phyloP scores from a whole-genome alignment of 2,113 vertebrate genomes.

The Laticauda colubrina region DNA sequence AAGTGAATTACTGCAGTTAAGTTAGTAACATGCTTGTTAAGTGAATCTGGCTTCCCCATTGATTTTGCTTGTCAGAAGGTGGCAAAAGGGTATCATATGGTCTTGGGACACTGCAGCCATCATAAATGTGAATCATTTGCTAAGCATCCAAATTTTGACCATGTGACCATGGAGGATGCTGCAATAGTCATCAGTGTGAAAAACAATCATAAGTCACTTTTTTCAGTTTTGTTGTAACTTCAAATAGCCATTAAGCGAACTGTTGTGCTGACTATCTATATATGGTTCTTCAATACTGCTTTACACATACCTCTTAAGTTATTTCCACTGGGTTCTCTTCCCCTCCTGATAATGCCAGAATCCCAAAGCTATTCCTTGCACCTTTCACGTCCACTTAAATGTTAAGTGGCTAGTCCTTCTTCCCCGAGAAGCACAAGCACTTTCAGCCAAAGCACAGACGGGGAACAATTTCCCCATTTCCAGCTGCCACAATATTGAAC shows the following conservation, averaged over 20 bases:
- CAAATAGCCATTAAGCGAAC: background rate
- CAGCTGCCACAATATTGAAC: background rate
- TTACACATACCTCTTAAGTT: background rate
- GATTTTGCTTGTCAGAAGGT: background rate
- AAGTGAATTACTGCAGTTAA: no score
- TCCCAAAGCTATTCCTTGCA: background rate
- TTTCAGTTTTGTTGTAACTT: background rate
- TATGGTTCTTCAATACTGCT: background rate
- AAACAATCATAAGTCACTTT: background rate
- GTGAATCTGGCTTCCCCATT: background rate
- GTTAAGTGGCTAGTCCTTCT: background rate
- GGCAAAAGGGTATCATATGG: background rate
- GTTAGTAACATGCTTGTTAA: no score
- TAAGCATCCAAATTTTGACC: background rate
- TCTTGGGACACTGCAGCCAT: background rate
- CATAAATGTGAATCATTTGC: background rate
- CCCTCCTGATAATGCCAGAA: background rate
- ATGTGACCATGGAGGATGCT: background rate
- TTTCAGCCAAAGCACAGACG: background rate
- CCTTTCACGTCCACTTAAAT: background rate
- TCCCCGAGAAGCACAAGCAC: background rate
- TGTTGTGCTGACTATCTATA: background rate
- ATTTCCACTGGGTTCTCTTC: background rate
- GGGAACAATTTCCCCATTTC: background rate
- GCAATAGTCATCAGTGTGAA: background rate